Evolutionary conservation across 2,113 vertebrate species (phyloP).

Genomic region (Ailuropoda melanoleuca): DNA sequence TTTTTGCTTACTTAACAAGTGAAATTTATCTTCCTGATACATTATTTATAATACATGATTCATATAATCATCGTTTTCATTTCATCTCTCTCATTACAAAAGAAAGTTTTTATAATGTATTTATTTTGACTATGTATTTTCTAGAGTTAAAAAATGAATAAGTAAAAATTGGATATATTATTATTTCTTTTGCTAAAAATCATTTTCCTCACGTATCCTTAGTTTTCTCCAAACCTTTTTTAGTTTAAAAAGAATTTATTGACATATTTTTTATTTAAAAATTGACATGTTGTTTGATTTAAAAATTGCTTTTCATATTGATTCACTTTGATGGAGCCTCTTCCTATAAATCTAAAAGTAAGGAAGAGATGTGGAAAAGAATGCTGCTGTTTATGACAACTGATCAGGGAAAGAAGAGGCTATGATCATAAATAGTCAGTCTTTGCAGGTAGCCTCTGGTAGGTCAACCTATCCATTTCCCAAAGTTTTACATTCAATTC

Average conservation of each 20-base stretch:
- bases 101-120: not conserved
- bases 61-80: not conserved
- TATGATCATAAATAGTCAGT: not conserved
- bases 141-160: not conserved
- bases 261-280: not conserved
- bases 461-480: not conserved
- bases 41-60: not conserved
- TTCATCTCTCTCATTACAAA: not conserved
- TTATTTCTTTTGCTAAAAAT: constrained; percentile 6
- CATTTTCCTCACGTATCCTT: not conserved
- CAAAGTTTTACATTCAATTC: not conserved
- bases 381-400: not conserved
- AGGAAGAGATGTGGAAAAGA: not conserved
- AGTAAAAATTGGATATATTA: not conserved
- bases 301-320: not conserved
- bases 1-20: not conserved
- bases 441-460: not conserved
- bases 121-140: constrained; percentile 15
- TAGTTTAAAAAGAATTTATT: not conserved
- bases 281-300: not conserved
- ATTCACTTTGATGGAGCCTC: not conserved
- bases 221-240: not conserved
- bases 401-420: not conserved
- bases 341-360: not conserved
- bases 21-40: not conserved